These are phyloP conservation scores for Chloroceryle aenea DNA, from an alignment of 2,113 vertebrate genomes.

Conservation along the genomic window DNA sequence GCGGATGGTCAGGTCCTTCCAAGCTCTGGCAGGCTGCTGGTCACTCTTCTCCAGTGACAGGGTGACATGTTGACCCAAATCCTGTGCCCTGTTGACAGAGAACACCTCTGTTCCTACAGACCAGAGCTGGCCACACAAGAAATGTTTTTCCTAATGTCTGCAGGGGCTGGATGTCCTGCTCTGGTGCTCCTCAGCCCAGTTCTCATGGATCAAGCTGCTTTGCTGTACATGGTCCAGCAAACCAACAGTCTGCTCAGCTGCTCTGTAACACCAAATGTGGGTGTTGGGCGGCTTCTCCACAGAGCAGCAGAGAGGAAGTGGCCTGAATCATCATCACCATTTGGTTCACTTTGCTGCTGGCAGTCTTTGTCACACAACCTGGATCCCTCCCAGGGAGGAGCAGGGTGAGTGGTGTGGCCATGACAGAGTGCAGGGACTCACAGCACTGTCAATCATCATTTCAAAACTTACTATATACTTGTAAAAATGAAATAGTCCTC, in stretches of 20 bases:
- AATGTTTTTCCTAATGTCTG: not conserved
- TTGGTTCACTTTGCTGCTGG: not conserved
- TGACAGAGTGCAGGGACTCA: not conserved
- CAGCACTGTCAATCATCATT: too few species aligned
- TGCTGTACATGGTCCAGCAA: not conserved
- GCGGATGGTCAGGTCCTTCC: not conserved
- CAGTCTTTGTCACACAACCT: not conserved
- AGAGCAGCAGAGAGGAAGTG: not conserved
- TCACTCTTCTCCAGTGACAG: not conserved
- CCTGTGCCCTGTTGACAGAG: not conserved
- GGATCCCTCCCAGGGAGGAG: not conserved
- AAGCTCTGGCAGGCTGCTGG: not conserved
- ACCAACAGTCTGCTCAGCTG: not conserved
- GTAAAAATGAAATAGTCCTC: not conserved
- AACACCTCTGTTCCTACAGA: not conserved
- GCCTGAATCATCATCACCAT: not conserved
- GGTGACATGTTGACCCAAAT: not conserved
- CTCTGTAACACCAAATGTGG: not conserved
- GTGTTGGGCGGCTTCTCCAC: accelerated
- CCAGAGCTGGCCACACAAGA: not conserved
- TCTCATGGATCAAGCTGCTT: not conserved
- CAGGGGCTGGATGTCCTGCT: not conserved
- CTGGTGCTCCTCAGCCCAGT: not conserved
- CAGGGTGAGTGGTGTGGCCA: accelerated
- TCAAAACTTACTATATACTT: not conserved